These are phyloP conservation scores for Pterophyllum scalare DNA, from an alignment of 2,113 vertebrate genomes.

Conservation along the genomic window DNA sequence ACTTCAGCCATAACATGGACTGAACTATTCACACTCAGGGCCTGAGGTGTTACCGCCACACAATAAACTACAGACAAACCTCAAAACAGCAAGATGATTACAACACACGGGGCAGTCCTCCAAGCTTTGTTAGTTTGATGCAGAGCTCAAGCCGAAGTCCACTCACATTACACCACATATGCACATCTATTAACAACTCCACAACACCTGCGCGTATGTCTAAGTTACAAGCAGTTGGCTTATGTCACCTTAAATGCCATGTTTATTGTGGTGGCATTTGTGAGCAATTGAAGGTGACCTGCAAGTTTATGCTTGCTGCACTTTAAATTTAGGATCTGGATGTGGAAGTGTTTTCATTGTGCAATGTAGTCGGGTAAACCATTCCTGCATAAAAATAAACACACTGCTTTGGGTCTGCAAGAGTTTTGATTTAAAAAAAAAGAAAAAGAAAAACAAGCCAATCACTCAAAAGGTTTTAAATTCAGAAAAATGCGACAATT, in stretches of 20 bases:
- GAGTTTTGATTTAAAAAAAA: neutral
- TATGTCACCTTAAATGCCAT: constrained; percentile 44
- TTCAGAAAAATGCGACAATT: neutral
- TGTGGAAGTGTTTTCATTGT: neutral
- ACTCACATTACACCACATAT: constrained; percentile 55
- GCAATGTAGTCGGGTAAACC: neutral
- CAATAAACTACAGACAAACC: constrained; percentile 49
- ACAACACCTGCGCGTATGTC: constrained; percentile 28
- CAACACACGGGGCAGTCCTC: constrained; percentile 40
- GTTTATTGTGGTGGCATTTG: constrained; percentile 42
- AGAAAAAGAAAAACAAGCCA: neutral
- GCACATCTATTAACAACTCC: constrained; percentile 31
- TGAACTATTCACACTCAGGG: constrained; percentile 46
- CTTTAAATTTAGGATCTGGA: neutral
- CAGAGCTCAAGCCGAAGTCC: constrained; percentile 50
- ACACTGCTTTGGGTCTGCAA: neutral
- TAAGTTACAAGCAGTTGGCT: constrained; percentile 12
- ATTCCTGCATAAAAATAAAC: neutral
- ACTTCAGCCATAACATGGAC: constrained; percentile 64
- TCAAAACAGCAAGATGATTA: constrained; percentile 41
- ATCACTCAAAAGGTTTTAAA: neutral
- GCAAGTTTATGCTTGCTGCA: neutral
- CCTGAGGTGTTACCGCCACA: constrained; percentile 53
- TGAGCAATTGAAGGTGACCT: constrained; percentile 49
- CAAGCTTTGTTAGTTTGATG: constrained; percentile 50